Conservation (phyloP, 2,113 vertebrate genomes). For the Stigmatopora nigra region DNA sequence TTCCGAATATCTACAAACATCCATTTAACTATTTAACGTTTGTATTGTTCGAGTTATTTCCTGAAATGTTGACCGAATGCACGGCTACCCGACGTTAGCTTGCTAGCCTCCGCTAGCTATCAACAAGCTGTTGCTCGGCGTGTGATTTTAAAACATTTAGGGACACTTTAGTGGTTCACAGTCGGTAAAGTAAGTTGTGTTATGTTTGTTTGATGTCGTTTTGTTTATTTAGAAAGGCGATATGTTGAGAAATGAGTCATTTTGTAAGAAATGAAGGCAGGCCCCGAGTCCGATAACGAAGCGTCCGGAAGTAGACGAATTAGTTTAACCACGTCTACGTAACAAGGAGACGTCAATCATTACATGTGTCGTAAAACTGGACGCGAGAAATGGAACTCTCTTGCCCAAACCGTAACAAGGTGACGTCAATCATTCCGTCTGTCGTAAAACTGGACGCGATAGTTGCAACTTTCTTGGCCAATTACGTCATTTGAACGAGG, state of each 20-base stretch:
- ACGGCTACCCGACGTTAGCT: conserved; percentile 14
- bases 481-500: not conserved
- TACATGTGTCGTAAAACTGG: too few relatives aligned
- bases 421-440: too few relatives aligned
- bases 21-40: too few relatives aligned
- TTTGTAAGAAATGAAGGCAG: too few relatives aligned
- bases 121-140: not conserved
- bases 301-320: too few relatives aligned
- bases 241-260: not conserved
- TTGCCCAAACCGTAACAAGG: not conserved
- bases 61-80: not conserved
- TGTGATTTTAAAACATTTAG: not conserved
- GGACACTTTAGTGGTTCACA: not conserved
- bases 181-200: not conserved
- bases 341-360: too few relatives aligned
- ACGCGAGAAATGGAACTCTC: not conserved
- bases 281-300: too few relatives aligned
- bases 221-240: not conserved
- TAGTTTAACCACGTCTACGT: too few relatives aligned
- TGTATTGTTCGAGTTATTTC: not conserved
- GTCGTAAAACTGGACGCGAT: not conserved
- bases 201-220: not conserved
- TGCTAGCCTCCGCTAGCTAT: conserved; percentile 24
- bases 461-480: not conserved
- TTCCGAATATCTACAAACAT: too few relatives aligned